phyloP scores from a whole-genome alignment of 1,140 invertebrate genomes.

The Globodera rostochiensis region DNA sequence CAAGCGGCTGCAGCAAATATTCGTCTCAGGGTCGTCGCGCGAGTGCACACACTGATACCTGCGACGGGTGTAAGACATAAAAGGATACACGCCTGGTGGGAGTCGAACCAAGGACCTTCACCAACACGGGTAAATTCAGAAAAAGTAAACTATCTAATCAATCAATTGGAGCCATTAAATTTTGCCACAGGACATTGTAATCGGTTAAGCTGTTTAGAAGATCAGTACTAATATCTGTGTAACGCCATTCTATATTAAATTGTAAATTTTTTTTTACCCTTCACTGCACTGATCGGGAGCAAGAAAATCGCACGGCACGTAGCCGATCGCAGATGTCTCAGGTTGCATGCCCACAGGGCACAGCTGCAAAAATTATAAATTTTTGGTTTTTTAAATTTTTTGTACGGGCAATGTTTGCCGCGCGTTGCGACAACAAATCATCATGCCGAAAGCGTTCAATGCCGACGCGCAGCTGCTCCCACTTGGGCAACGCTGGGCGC shows the following conservation, averaged over 20 bases:
- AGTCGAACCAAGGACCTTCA: too few species aligned
- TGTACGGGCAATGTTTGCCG: constrained; percentile 35
- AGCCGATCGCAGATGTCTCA: constrained; percentile 47
- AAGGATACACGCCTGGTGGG: too few species aligned
- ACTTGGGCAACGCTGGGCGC: constrained; percentile 18
- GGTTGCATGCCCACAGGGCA: constrained; percentile 42
- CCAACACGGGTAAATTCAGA: too few species aligned
- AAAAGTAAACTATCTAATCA: too few species aligned
- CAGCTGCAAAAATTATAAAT: not conserved
- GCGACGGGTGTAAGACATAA: not conserved
- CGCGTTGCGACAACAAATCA: constrained; percentile 47
- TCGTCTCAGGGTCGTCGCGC: constrained; percentile 19
- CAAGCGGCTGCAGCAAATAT: constrained; percentile 14
- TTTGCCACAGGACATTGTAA: too few species aligned
- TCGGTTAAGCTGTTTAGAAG: too few species aligned
- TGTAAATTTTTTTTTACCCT: constrained; percentile 5
- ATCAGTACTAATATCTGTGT: too few species aligned
- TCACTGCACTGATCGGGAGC: constrained; percentile 33
- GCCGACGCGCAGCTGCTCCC: constrained; percentile 36
- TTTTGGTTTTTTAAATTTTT: not conserved
- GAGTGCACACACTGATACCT: constrained; percentile 22
- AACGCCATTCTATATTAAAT: too few species aligned
- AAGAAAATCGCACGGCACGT: constrained; percentile 44
- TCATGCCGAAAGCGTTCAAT: constrained; percentile 41
- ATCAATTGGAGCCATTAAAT: too few species aligned